Evolutionary conservation across 1,140 invertebrate genomes (phyloP).

Genomic region (Leptopilina clavipes): DNA sequence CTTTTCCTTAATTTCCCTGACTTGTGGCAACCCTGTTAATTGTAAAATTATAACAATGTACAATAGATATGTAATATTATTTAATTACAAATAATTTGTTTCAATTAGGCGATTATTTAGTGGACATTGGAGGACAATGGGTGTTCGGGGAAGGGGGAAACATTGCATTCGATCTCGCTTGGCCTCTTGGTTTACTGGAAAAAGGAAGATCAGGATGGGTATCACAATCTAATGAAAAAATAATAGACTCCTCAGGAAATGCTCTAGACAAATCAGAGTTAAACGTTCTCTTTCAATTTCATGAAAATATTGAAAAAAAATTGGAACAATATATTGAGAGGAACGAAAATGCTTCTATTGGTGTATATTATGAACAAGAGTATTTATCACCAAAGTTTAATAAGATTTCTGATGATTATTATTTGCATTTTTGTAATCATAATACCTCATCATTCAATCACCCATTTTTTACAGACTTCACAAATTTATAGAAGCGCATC

Average conservation of each 20-base stretch:
- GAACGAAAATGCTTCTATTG: not conserved
- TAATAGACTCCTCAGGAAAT: conserved; percentile 68
- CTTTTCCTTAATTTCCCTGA: no score
- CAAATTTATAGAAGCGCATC: not conserved
- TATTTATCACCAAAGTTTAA: not conserved
- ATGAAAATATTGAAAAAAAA: not conserved
- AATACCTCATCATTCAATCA: no score
- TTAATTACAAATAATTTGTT: no score
- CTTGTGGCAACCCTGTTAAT: no score
- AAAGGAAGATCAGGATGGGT: conserved; percentile 34
- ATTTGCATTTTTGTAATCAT: not conserved
- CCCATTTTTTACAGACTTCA: not conserved
- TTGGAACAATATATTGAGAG: not conserved
- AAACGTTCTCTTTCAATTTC: not conserved
- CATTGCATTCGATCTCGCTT: conserved; percentile 79
- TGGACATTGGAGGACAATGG: conserved; percentile 91
- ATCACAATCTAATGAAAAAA: conserved; percentile 63
- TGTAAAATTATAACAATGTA: no score
- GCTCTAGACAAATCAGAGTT: not conserved
- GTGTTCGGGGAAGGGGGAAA: conserved; percentile 87
- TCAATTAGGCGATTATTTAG: conserved; percentile 71
- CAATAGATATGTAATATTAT: no score
- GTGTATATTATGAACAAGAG: not conserved
- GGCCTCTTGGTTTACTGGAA: conserved; percentile 37
- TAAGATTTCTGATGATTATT: no score